A percentile compares a stretch with the other conserved stretches of the same genome.
These are phyloP conservation scores for Tenthredo amoena DNA, from an alignment of 2,888 invertebrate genomes.

Conservation along the genomic window DNA sequence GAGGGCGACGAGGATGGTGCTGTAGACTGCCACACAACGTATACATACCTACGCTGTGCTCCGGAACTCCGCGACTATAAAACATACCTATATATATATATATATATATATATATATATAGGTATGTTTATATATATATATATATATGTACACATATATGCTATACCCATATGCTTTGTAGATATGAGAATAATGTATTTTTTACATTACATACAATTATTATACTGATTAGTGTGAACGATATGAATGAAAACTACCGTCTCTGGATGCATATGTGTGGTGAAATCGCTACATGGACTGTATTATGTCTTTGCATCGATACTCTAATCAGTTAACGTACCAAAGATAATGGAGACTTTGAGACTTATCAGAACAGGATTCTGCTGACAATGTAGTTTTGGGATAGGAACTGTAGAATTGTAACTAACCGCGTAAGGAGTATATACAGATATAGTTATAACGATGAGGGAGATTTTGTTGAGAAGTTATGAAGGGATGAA, in stretches of 20 bases:
- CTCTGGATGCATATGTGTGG: neutral
- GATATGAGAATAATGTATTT: neutral
- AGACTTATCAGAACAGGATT: neutral
- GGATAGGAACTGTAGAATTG: neutral
- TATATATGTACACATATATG: neutral
- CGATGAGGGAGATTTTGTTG: neutral
- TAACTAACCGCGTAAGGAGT: neutral
- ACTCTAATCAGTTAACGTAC: neutral
- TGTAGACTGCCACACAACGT: constrained; percentile 9
- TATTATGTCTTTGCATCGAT: neutral
- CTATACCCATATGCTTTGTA: neutral
- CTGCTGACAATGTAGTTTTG: neutral
- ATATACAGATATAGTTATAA: neutral
- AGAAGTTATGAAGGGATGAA: neutral
- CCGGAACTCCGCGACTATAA: neutral
- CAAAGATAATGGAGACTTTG: neutral
- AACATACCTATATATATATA: neutral
- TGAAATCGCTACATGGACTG: neutral
- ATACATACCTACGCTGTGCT: constrained; percentile 3
- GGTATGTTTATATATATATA: too few relatives aligned
- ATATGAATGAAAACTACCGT: neutral
- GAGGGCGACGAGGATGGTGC: constrained; percentile 39
- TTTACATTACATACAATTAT: neutral
- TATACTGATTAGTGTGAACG: neutral
- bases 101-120: neutral